Evolutionary conservation across 2,888 invertebrate genomes (phyloP).

Genomic region (Blastobasis adustella): DNA sequence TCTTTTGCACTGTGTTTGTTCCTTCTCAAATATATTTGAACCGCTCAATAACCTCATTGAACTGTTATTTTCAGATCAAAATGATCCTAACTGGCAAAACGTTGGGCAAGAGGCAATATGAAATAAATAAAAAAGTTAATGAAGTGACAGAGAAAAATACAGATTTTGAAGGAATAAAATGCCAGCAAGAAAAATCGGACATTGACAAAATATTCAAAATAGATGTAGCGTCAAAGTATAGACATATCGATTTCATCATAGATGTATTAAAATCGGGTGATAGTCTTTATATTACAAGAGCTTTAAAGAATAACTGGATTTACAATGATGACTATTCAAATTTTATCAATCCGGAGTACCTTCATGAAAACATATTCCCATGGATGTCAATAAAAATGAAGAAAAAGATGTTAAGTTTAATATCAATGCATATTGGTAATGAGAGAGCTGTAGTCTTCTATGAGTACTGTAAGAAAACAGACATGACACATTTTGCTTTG

Average conservation of each 20-base stretch:
- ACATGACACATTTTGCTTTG: constrained; percentile 24
- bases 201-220: constrained; percentile 47
- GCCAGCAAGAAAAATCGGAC: constrained; percentile 28
- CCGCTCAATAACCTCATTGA: too few relatives aligned
- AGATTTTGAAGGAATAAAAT: constrained; percentile 26
- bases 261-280: constrained; percentile 44
- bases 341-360: constrained; percentile 34
- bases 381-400: constrained; percentile 48
- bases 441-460: constrained; percentile 32
- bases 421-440: constrained; percentile 29
- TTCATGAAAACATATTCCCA: constrained; percentile 41
- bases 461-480: constrained; percentile 30
- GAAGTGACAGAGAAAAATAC: constrained; percentile 19
- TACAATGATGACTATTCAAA: constrained; percentile 29
- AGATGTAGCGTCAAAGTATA: constrained; percentile 42
- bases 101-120: constrained; percentile 30
- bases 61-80: background rate
- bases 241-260: constrained; percentile 38
- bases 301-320: constrained; percentile 42
- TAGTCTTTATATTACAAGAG: constrained; percentile 37
- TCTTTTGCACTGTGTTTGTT: too few relatives aligned
- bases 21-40: too few relatives aligned
- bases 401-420: constrained; percentile 32
- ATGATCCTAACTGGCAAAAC: constrained; percentile 24
- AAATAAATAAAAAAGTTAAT: constrained; percentile 32